phyloP scores from a whole-genome alignment of 2,888 invertebrate genomes.

The Xestia sexstrigata region DNA sequence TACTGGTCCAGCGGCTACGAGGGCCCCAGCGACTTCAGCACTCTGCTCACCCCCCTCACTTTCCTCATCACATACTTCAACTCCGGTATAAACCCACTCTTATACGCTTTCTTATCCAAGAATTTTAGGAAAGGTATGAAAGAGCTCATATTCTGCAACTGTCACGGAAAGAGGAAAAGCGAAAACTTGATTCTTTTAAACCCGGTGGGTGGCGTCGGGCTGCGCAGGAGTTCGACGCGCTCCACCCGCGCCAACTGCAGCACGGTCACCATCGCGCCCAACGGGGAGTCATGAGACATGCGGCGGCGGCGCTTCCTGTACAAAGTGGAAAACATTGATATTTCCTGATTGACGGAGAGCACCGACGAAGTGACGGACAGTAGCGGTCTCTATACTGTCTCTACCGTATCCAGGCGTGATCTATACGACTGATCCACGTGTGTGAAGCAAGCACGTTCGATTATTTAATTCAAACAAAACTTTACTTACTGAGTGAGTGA shows the following conservation, averaged over 20 bases:
- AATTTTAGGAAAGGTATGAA: constrained; percentile 96
- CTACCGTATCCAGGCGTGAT: constrained; percentile 84
- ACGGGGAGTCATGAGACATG: constrained; percentile 88
- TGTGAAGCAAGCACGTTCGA: constrained; percentile 9
- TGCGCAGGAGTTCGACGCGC: constrained; percentile 87
- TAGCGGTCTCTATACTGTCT: constrained; percentile 85
- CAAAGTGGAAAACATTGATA: constrained; percentile 84
- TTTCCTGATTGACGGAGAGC: constrained; percentile 90
- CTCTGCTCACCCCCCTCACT: constrained; percentile 95
- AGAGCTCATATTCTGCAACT: constrained; percentile 93
- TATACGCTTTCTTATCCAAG: constrained; percentile 96
- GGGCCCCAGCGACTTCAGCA: constrained; percentile 94
- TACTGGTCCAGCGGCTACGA: constrained; percentile 94
- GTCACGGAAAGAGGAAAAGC: constrained; percentile 82
- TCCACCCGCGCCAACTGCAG: constrained; percentile 90
- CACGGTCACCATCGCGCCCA: constrained; percentile 89
- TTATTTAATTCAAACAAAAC: constrained; percentile 35
- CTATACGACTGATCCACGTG: constrained; percentile 77
- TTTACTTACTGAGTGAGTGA: constrained; percentile 48
- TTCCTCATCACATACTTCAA: constrained; percentile 97
- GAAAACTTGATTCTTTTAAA: constrained; percentile 86
- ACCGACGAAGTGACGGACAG: constrained; percentile 88
- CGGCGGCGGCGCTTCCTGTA: constrained; percentile 85
- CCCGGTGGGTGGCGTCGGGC: constrained; percentile 83
- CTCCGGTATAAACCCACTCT: constrained; percentile 96